phyloP scores from a whole-genome alignment of 2,797 vertebrate genomes.

The Pseudochirops cupreus region DNA sequence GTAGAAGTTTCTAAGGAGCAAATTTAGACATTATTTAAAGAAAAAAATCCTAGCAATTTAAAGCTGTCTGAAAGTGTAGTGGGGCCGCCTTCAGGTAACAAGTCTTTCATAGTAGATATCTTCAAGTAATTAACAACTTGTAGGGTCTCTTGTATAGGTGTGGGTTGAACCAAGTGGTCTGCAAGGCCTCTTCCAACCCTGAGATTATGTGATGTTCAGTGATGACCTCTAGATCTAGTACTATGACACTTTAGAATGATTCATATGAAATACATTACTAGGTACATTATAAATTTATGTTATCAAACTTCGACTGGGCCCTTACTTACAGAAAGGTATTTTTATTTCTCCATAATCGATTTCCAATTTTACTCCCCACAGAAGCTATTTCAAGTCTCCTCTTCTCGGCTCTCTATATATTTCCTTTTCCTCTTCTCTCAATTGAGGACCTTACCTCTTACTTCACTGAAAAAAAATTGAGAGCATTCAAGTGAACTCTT shows the following conservation, averaged over 20 bases:
- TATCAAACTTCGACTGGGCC: no score
- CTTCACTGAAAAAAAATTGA: no score
- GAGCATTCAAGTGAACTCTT: no score
- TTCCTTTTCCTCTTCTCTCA: no score
- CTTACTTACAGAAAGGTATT: no score
- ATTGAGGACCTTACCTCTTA: no score
- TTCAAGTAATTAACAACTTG: neutral
- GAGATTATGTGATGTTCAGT: neutral
- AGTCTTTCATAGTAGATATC: neutral
- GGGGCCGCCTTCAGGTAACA: neutral
- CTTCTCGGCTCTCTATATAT: no score
- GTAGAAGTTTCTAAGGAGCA: neutral
- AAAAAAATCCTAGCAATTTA: neutral
- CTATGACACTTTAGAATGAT: neutral
- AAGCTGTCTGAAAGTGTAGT: neutral
- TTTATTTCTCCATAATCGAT: no score
- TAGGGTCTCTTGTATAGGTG: neutral
- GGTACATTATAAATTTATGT: no score
- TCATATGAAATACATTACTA: no score
- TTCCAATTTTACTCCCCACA: no score
- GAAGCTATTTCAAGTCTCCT: no score
- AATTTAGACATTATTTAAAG: neutral
- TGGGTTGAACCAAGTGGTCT: neutral
- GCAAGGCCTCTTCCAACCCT: neutral
- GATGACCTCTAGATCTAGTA: neutral